phyloP scores from a whole-genome alignment of 2,888 invertebrate genomes.

The Zelleria hepariella region DNA sequence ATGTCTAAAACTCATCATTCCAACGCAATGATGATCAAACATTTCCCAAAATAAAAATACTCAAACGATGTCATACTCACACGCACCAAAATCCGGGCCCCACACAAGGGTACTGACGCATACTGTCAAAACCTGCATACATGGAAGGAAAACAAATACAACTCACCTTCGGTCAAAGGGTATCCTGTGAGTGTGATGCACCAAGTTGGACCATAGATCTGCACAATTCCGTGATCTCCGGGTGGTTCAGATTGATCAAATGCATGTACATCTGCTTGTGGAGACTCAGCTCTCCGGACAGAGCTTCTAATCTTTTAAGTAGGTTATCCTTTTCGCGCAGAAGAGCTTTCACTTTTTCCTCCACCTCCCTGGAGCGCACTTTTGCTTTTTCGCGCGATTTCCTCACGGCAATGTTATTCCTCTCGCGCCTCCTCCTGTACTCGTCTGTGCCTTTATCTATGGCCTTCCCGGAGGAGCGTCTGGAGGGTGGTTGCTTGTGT shows the following conservation, averaged over 20 bases:
- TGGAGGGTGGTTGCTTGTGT: constrained; percentile 63
- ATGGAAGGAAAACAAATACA: constrained; percentile 19
- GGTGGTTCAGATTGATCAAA: constrained; percentile 76
- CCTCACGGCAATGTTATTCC: constrained; percentile 97
- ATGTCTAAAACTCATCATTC: neutral
- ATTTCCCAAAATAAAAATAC: neutral
- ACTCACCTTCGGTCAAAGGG: constrained; percentile 75
- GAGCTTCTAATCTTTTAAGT: constrained; percentile 90
- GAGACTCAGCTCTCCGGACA: constrained; percentile 92
- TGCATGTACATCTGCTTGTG: constrained; percentile 79
- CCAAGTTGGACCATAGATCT: constrained; percentile 74
- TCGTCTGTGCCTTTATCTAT: constrained; percentile 96
- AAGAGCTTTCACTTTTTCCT: constrained; percentile 91
- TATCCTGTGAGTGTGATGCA: constrained; percentile 72
- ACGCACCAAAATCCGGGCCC: neutral
- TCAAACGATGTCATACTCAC: neutral
- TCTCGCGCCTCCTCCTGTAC: constrained; percentile 90
- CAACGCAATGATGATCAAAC: neutral
- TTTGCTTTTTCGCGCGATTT: constrained; percentile 98
- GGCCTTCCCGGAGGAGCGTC: constrained; percentile 77
- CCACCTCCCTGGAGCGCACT: constrained; percentile 92
- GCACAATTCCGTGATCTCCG: constrained; percentile 77
- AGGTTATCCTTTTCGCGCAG: constrained; percentile 93
- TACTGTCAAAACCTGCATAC: neutral
- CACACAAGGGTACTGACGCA: neutral